Evolutionary conservation across 2,797 vertebrate species (phyloP).

Genomic region (Microhierax caerulescens): DNA sequence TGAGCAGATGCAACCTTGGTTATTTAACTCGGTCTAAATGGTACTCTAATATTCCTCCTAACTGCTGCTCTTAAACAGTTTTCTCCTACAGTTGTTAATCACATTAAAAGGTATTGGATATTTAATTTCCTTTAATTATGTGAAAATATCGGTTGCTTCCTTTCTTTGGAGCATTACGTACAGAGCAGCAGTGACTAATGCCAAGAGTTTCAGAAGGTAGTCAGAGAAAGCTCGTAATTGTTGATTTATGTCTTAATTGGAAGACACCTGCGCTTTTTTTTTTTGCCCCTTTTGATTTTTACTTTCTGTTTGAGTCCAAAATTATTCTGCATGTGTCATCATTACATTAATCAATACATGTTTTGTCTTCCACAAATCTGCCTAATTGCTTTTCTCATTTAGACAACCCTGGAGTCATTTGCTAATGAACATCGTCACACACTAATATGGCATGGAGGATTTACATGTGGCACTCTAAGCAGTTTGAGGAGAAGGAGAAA

Average conservation of each 20-base stretch:
- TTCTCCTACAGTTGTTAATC: conserved; percentile 58
- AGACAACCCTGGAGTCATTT: conserved; percentile 61
- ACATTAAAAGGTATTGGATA: conserved; percentile 67
- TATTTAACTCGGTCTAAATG: conserved; percentile 42
- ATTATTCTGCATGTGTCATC: conserved; percentile 44
- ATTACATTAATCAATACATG: conserved; percentile 60
- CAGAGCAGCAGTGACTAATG: neutral
- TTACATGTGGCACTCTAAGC: neutral
- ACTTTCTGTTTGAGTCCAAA: conserved; percentile 24
- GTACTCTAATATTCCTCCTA: conserved; percentile 44
- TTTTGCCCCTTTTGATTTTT: conserved; percentile 27
- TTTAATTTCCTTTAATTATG: conserved; percentile 70
- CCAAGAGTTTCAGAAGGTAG: neutral
- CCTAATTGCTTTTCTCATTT: conserved; percentile 72
- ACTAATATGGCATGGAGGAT: conserved; percentile 22
- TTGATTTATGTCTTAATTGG: conserved; percentile 5
- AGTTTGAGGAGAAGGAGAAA: neutral
- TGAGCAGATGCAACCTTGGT: neutral
- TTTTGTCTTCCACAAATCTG: conserved; percentile 66
- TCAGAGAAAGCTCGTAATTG: neutral
- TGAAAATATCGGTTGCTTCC: conserved; percentile 56
- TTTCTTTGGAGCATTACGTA: neutral
- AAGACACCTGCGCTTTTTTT: neutral
- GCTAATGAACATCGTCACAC: conserved; percentile 47
- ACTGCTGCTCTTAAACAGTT: conserved; percentile 49